These are phyloP conservation scores for Oligia fasciuncula DNA, from an alignment of 2,888 invertebrate species.

Conservation along the genomic window DNA sequence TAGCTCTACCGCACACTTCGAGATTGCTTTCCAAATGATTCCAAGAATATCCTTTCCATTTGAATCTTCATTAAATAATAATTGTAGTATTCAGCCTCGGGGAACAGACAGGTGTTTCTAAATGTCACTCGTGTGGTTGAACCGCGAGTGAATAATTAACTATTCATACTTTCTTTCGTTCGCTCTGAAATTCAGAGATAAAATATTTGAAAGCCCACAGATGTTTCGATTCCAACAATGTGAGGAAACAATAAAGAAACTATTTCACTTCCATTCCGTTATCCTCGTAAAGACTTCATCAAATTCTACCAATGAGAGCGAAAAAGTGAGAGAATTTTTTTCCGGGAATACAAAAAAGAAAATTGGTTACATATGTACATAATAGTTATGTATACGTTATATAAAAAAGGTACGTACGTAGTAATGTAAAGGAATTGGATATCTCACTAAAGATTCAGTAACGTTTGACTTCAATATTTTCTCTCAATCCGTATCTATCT, in stretches of 20 bases:
- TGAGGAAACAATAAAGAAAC: constrained; percentile 72
- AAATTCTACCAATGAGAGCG: constrained; percentile 67
- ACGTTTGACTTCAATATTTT: constrained; percentile 35
- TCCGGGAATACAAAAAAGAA: constrained; percentile 44
- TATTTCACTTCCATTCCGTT: constrained; percentile 67
- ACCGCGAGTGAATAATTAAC: constrained; percentile 60
- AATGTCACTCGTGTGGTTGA: constrained; percentile 62
- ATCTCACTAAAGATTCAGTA: constrained; percentile 44
- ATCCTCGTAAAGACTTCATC: constrained; percentile 70
- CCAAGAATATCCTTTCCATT: constrained; percentile 53
- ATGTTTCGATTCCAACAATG: constrained; percentile 67
- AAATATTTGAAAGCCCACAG: constrained; percentile 68
- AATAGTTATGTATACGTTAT: constrained; percentile 21
- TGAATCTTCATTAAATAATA: constrained; percentile 63
- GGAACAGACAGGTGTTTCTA: constrained; percentile 55
- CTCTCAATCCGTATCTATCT: constrained; percentile 21
- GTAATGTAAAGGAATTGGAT: constrained; percentile 17
- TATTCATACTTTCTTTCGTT: constrained; percentile 55
- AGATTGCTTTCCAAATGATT: constrained; percentile 53
- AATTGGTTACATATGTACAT: constrained; percentile 28
- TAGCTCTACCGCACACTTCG: constrained; percentile 21
- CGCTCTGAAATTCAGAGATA: constrained; percentile 45
- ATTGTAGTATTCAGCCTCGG: constrained; percentile 52
- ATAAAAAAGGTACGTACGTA: background rate
- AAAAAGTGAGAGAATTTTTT: constrained; percentile 63